A percentile compares a stretch with the other conserved stretches of the same genome.
Conservation (phyloP, 2,888 invertebrate genomes). For the Drosophila buzzatii region DNA sequence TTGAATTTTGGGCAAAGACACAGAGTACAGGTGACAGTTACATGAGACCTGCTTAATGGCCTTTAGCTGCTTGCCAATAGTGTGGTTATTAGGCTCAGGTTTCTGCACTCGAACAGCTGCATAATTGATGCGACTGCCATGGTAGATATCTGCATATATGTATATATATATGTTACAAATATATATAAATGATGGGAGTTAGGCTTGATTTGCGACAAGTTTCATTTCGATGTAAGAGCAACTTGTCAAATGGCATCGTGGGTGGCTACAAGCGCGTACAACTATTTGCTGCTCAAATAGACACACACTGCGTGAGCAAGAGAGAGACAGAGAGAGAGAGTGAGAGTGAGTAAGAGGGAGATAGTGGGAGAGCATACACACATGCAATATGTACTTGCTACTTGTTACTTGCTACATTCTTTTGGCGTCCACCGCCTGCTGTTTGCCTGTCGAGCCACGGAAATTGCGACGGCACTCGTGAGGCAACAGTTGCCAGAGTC, state of each 20-base stretch:
- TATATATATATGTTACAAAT: background rate
- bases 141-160: background rate
- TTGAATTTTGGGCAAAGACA: background rate
- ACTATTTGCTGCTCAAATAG: constrained; percentile 10
- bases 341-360: background rate
- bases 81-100: background rate
- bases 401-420: constrained; percentile 36
- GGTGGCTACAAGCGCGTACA: constrained; percentile 7
- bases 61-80: constrained; percentile 1
- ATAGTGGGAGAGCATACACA: background rate
- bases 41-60: background rate
- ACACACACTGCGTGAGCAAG: background rate
- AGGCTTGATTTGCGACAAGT: constrained; percentile 2
- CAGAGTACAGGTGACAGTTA: background rate
- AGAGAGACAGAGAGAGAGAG: background rate
- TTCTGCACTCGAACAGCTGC: background rate
- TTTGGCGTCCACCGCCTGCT: constrained; percentile 37
- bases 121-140: constrained; percentile 1
- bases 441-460: constrained; percentile 38
- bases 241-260: constrained; percentile 11
- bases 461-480: constrained; percentile 35
- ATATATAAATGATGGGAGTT: background rate
- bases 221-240: constrained; percentile 11
- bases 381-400: constrained; percentile 26
- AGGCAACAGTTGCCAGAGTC: constrained; percentile 35